These are phyloP conservation scores for Acomys russatus DNA, from an alignment of 2,797 vertebrate species.

Conservation along the genomic window DNA sequence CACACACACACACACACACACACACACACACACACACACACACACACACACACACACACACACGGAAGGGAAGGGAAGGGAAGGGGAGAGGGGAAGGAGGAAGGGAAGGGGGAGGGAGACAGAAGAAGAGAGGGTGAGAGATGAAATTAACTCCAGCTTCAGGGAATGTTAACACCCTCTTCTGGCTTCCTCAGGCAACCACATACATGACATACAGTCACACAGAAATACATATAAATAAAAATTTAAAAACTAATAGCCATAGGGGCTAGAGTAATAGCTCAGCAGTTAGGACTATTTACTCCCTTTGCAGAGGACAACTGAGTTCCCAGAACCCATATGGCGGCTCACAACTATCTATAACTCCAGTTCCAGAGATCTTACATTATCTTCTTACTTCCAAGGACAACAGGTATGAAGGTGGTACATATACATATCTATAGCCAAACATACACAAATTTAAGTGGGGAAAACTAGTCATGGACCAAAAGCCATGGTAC, in stretches of 20 bases:
- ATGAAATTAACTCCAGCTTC: not conserved
- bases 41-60: too few species aligned
- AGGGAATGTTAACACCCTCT: not conserved
- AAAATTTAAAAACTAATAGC: not conserved
- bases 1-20: too few species aligned
- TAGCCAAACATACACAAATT: not conserved
- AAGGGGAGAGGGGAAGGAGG: too few species aligned
- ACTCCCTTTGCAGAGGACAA: not conserved
- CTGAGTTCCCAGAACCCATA: not conserved
- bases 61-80: too few species aligned
- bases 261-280: not conserved
- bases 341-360: not conserved
- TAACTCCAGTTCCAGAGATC: not conserved
- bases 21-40: too few species aligned
- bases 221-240: not conserved
- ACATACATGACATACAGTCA: not conserved
- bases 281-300: not conserved
- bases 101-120: too few species aligned
- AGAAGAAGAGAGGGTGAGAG: too few species aligned
- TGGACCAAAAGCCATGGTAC: not conserved
- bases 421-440: not conserved
- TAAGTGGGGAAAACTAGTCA: not conserved
- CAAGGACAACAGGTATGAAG: not conserved
- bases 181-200: not conserved
- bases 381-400: not conserved